Evolutionary conservation across 2,113 vertebrate genomes (phyloP), one percentile per base, ranked within the genome.

Genomic region (Sturnira hondurensis): DNA sequence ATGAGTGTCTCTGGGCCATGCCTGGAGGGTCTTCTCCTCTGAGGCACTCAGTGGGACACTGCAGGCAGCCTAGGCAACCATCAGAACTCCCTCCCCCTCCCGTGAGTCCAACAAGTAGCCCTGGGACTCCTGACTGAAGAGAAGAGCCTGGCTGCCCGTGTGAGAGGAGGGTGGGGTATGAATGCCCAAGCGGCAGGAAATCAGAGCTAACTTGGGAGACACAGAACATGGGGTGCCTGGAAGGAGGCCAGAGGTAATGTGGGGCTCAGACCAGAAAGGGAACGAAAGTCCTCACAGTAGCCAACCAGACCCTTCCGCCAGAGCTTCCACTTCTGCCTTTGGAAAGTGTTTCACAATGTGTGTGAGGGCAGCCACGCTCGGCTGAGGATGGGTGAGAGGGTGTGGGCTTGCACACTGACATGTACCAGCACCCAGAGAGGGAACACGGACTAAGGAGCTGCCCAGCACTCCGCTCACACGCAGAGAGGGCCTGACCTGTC

Each of bases 321-420:
- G 45, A 74, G 63, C 86, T 11, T 58, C 67, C 54, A 97, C 97
- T 97, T 97, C 97, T 97, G 95, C 93, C 77, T 97, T 96, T 80
- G 82, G 88, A 50, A 87, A 84, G 67, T 24, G 71, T 97, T 96
- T 97, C 93, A 67, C 86, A 97, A 97, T 0, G n/a, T 36, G 13
- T 73, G 68, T 70, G 85, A 89, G 73, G 28, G 43, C 65, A 65
- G 92, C 38, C 38, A 5, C 36, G 31, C 28, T 52, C 2, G 26
- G 45, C 8, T 3, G 3, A 38, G 71, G 93, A 54, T 70, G 87
- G 54, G 50, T 4, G 7, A 31, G 43, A 91, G 91, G 84, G 26
- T 4, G 77, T 91, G 58, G 84, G 50, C 33, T 41, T 36, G 0
- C 68, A 20, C 58, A 33, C 22, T 58, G 73, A 22, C n/a, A 15